Evolutionary conservation across 1,140 invertebrate genomes (phyloP).

Genomic region (Sycophaga agraensis): DNA sequence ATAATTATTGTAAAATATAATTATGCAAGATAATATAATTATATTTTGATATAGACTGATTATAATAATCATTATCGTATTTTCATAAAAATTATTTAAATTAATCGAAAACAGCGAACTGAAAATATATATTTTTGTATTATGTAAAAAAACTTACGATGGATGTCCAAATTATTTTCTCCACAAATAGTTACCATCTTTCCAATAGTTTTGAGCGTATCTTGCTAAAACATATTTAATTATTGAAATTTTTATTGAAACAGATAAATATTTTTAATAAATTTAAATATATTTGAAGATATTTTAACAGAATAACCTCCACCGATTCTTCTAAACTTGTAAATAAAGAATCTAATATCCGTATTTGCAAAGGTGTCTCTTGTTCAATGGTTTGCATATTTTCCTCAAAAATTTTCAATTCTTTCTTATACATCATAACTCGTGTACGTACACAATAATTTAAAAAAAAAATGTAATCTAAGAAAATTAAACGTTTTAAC

Average conservation of each 20-base stretch:
- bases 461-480: too few relatives aligned
- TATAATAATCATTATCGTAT: neutral
- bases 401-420: slow-evolving; percentile 15
- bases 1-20: too few relatives aligned
- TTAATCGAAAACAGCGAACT: neutral
- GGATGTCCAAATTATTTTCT: slow-evolving; percentile 28
- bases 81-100: too few relatives aligned
- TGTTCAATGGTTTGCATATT: neutral
- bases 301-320: slow-evolving; percentile 24
- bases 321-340: slow-evolving; percentile 12
- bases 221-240: slow-evolving; percentile 24
- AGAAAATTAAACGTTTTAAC: too few relatives aligned
- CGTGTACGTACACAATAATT: too few relatives aligned
- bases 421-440: slow-evolving; percentile 3
- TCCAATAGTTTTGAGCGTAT: slow-evolving; percentile 22
- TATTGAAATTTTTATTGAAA: neutral
- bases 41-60: too few relatives aligned
- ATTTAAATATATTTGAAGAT: neutral
- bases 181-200: slow-evolving; percentile 27
- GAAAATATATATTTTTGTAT: neutral
- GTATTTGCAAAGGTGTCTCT: slow-evolving; percentile 16
- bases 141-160: slow-evolving; percentile 30
- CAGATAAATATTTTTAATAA: neutral
- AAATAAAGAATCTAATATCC: slow-evolving; percentile 24
- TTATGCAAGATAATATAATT: too few relatives aligned